Conservation (phyloP, 2,797 vertebrate species). For the Anabas testudineus region DNA sequence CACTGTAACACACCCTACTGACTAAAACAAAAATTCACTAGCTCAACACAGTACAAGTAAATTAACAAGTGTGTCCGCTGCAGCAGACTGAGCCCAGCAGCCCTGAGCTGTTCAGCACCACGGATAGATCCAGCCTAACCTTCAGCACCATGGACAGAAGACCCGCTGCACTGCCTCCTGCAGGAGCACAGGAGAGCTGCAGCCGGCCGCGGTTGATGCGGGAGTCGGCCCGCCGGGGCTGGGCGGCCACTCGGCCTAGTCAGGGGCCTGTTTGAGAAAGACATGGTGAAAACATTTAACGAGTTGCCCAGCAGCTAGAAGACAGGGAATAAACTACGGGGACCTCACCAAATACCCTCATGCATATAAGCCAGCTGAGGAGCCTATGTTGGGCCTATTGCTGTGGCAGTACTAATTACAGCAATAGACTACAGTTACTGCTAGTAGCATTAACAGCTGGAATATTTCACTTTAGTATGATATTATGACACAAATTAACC, state of each 20-base stretch:
- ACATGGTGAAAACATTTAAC: slow-evolving; percentile 12
- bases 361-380: background rate
- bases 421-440: background rate
- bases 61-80: background rate
- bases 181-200: slow-evolving; percentile 39
- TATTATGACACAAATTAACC: background rate
- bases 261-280: background rate
- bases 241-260: background rate
- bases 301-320: slow-evolving; percentile 5
- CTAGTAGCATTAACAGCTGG: background rate
- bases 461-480: background rate
- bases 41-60: background rate
- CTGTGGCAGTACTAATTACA: background rate
- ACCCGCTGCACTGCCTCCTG: slow-evolving; percentile 49
- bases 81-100: slow-evolving; percentile 21
- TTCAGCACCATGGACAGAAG: slow-evolving; percentile 87
- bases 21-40: background rate
- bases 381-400: no score
- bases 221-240: slow-evolving; percentile 7
- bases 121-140: slow-evolving; percentile 71
- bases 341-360: background rate
- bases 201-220: background rate
- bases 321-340: background rate
- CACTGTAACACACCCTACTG: background rate
- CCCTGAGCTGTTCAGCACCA: slow-evolving; percentile 73